A percentile compares a stretch with the other conserved stretches of the same genome.
Evolutionary conservation across 1,140 invertebrate genomes (phyloP).

Genomic region (Medauroidea extradentata): DNA sequence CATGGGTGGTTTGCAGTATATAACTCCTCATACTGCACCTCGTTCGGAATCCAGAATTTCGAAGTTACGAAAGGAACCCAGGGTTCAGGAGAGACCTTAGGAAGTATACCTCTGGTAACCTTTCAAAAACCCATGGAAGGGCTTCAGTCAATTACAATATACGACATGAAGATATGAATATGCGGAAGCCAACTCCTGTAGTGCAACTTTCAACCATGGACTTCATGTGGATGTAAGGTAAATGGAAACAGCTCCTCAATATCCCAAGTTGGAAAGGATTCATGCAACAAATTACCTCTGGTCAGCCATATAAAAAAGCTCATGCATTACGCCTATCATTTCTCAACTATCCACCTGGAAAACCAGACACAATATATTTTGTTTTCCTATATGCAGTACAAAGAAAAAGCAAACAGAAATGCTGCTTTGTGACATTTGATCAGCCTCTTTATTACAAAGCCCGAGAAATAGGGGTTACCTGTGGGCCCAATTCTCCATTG

Average conservation of each 20-base stretch:
- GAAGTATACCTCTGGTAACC: neutral
- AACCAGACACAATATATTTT: conserved; percentile 21
- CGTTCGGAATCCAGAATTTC: conserved; percentile 11
- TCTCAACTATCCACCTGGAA: conserved; percentile 17
- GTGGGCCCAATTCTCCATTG: conserved; percentile 6
- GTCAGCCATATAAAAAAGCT: conserved; percentile 17
- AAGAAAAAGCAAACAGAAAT: conserved; percentile 16
- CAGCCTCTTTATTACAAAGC: conserved; percentile 41
- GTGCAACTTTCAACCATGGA: neutral
- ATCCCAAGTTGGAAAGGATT: conserved; percentile 32
- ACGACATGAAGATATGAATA: no score
- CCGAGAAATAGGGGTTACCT: conserved; percentile 37
- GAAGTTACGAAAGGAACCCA: neutral
- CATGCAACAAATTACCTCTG: conserved; percentile 21
- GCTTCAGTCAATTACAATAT: no score
- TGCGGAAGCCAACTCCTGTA: no score
- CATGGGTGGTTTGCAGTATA: conserved; percentile 15
- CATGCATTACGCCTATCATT: conserved; percentile 21
- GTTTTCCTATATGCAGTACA: conserved; percentile 16
- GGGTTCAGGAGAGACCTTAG: neutral
- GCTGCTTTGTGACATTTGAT: conserved; percentile 26
- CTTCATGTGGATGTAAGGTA: conserved; percentile 17
- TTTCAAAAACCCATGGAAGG: neutral
- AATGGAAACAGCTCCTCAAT: conserved; percentile 15
- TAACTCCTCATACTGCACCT: conserved; percentile 17